Conservation (phyloP, 1,140 invertebrate species). For the Temnothorax nylanderi region DNA sequence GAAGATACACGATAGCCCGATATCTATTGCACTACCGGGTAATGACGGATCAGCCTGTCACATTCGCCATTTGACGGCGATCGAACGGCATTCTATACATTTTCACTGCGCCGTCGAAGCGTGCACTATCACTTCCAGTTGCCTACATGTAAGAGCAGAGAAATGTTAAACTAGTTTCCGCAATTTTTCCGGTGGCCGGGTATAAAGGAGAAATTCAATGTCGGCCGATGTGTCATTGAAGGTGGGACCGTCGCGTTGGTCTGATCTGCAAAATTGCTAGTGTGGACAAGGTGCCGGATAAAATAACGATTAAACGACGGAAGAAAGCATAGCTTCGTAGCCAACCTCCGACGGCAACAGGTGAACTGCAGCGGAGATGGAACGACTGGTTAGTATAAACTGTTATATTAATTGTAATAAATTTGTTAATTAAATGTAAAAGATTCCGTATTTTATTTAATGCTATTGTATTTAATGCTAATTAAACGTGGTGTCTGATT, state of each 20-base stretch:
- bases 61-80: slow-evolving; percentile 16
- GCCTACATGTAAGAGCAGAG: slow-evolving; percentile 75
- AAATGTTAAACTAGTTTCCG: slow-evolving; percentile 85
- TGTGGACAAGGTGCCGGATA: slow-evolving; percentile 48
- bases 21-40: slow-evolving; percentile 6
- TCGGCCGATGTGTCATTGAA: slow-evolving; percentile 81
- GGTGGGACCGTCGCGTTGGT: slow-evolving; percentile 69
- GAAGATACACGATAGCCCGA: slow-evolving; percentile 1
- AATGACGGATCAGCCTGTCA: slow-evolving; percentile 16
- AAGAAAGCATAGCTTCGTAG: slow-evolving; percentile 15
- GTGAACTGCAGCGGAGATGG: slow-evolving; percentile 71
- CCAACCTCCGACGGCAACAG: slow-evolving; percentile 6
- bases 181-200: slow-evolving; percentile 80
- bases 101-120: slow-evolving; percentile 77
- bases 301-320: slow-evolving; percentile 36
- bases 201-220: slow-evolving; percentile 86
- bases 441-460: not conserved
- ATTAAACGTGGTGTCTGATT: not conserved
- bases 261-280: slow-evolving; percentile 61
- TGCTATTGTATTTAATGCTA: not conserved
- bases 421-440: not conserved
- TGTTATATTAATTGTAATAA: not conserved
- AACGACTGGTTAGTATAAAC: slow-evolving; percentile 75
- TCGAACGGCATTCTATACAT: slow-evolving; percentile 60
- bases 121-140: slow-evolving; percentile 53